Base-by-base conservation (phyloP, 37 sponge, comb jelly and placozoan species). In the Amphimedon queenslandica region DNA sequence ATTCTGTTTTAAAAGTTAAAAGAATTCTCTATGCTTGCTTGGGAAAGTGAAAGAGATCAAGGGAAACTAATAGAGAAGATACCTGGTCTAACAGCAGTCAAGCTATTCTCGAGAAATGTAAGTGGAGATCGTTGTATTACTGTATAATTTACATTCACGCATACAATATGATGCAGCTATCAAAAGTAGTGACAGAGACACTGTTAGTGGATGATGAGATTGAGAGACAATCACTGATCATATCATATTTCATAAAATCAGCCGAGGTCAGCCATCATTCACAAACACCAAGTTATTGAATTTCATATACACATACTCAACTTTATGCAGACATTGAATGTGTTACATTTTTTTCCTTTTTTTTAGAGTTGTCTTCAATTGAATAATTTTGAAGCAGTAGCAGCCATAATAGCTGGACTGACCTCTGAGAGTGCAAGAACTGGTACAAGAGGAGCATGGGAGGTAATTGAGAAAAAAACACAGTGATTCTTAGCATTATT, bases 211-310 rank as follows among this genome's bases (percentile, higher is more conserved):
- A 83, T 55, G 37, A 66, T 16, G 33, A 58, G 0, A 60, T 37
- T 2, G 92, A 91, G 25, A 73, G 74, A 8, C 79, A 78, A 35
- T 70, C 79, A 4, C 79, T 82, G 0, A 53, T 76, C 27, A 24
- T 91, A 11, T 72, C 84, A 28, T 86, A 91, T 73, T 91, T 91
- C 68, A 82, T 86, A 5, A 73, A 86, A 57, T 73, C 84, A 32
- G 92, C 92, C 16, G 82, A 86, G 72, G 92, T 90, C 31, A 24
- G n/a, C n/a, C n/a, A n/a, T n/a, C n/a, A n/a, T n/a, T n/a, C n/a
- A n/a, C n/a, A n/a, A n/a, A n/a, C n/a, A n/a, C n/a, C n/a, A n/a
- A n/a, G n/a, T n/a, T n/a, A n/a, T n/a, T n/a, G n/a, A n/a, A n/a
- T n/a, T n/a, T n/a, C n/a, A n/a, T n/a, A n/a, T n/a, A n/a, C n/a